These are phyloP conservation scores for Apis laboriosa DNA, from an alignment of 1,140 invertebrate species.

Conservation along the genomic window DNA sequence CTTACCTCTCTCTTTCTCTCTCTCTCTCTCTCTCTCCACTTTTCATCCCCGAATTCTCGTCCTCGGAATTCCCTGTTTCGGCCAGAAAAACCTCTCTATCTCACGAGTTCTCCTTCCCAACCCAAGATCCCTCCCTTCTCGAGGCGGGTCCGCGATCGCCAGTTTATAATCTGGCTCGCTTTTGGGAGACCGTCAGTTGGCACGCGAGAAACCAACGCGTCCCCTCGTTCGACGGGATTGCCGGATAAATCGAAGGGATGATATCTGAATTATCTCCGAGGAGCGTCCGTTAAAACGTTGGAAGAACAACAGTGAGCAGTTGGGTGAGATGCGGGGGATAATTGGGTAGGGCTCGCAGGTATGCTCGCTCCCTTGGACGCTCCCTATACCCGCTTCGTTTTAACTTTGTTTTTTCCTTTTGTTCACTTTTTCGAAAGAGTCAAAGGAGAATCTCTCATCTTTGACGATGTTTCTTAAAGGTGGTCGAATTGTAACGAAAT, in stretches of 20 bases:
- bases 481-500: neutral
- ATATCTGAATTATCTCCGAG: conserved; percentile 71
- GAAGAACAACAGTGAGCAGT: conserved; percentile 7
- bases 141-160: conserved; percentile 50
- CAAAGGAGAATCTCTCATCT: neutral
- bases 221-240: conserved; percentile 54
- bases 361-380: conserved; percentile 50
- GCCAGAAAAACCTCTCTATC: conserved; percentile 2
- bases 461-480: neutral
- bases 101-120: neutral
- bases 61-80: conserved; percentile 10
- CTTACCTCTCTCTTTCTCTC: neutral
- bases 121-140: too few relatives aligned
- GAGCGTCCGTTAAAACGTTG: conserved; percentile 52
- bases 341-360: conserved; percentile 71
- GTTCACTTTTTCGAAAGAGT: neutral
- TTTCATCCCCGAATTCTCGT: neutral
- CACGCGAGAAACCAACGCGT: conserved; percentile 66
- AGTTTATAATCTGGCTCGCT: conserved; percentile 65
- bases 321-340: conserved; percentile 43
- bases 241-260: conserved; percentile 65
- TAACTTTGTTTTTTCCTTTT: conserved; percentile 10
- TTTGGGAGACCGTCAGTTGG: conserved; percentile 71
- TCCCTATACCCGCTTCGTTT: conserved; percentile 30
- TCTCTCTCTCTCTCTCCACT: neutral